Base-by-base conservation (phyloP, 2,113 vertebrate genomes). In the Bufo bufo region DNA sequence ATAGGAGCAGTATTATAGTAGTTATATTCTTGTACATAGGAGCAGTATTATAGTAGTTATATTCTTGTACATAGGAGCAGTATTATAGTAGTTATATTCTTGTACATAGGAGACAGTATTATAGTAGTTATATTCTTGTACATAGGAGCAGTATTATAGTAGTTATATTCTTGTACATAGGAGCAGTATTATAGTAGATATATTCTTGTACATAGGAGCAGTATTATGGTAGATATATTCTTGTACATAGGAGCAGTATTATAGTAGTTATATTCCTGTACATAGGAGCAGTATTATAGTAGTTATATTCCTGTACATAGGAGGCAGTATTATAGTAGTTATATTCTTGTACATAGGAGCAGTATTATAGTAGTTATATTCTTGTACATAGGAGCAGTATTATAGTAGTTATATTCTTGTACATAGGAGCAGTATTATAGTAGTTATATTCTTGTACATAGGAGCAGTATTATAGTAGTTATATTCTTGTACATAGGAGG, bases 261-360 rank as follows among this genome's bases (percentile, higher is more conserved):
- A 50, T 79, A 79, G n/a, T 54, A 79, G 47, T 79, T 80, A 54
- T 56, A 50, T 56, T 56, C 58, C 23, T 88, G 69, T 88, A 33
- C 6, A 69, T 69, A 69, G 65, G 65, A 33, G 65, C 65, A 69
- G 65, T 69, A 69, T 69, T 69, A 69, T 69, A 65, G 61, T 23
- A 69, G 65, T 69, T 69, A 69, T 69, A 69, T 33, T 69, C n/a
- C 11, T 69, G 65, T 69, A 69, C 20, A 69, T 69, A 69, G 65
- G 65, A 69, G n/a, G 65, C 3, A 69, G 65, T 69, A 69, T 69
- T 69, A 69, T 69, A 69, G 65, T 69, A 69, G 65, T 23, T 69
- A 69, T 69, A 69, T 14, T 72, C 69, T 16, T 72, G 69, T 72
- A 72, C 23, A 72, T 72, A 72, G 69, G 69, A 45, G 69, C 33